Evolutionary conservation across 1,140 invertebrate species (phyloP).

Genomic region (Pogonognathellus flavescens): DNA sequence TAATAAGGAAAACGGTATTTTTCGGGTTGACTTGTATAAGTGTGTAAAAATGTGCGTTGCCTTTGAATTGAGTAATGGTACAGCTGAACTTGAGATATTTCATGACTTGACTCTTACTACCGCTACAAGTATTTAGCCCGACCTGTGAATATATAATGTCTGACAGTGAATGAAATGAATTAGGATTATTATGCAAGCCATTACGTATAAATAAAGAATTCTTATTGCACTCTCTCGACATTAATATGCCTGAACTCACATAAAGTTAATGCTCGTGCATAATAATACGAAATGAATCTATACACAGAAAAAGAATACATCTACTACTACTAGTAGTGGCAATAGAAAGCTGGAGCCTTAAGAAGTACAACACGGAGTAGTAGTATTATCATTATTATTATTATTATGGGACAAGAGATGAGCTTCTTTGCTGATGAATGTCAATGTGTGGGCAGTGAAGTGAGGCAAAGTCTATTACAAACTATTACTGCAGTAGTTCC

Average conservation of each 20-base stretch:
- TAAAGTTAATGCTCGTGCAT: conserved; percentile 12
- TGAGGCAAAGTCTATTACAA: neutral
- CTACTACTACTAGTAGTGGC: neutral
- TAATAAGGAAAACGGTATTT: no score
- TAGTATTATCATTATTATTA: neutral
- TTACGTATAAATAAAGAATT: conserved; percentile 49
- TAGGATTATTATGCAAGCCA: conserved; percentile 31
- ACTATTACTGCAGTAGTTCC: no score
- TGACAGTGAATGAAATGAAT: conserved; percentile 33
- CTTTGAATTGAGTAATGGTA: no score
- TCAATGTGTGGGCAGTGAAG: conserved; percentile 40
- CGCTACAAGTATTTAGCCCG: no score
- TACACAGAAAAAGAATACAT: no score
- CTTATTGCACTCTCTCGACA: conserved; percentile 42
- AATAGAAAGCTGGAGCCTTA: neutral
- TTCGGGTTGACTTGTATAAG: no score
- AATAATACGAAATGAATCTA: no score
- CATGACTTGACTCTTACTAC: no score
- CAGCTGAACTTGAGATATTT: no score
- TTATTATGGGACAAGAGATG: neutral
- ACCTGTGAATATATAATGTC: neutral
- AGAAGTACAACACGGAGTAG: no score
- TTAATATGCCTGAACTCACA: conserved; percentile 27
- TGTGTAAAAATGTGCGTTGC: no score
- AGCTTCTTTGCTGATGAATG: conserved; percentile 30